Conservation (phyloP, 2,888 invertebrate genomes). For the Lingula anatina region DNA sequence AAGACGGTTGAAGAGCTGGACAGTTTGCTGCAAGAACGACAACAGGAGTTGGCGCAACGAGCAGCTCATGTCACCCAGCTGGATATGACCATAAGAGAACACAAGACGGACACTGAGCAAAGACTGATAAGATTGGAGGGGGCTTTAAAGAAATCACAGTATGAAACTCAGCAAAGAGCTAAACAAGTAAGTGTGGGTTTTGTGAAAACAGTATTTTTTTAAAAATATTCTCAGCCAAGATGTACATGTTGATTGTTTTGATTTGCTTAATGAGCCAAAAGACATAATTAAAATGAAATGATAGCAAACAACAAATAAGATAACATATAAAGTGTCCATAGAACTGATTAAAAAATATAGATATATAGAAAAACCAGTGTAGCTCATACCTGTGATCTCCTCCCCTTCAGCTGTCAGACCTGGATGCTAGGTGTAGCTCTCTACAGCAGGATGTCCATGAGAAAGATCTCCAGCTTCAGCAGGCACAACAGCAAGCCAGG, state of each 20-base stretch:
- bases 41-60: slow-evolving; percentile 31
- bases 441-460: slow-evolving; percentile 28
- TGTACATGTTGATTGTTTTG: too few relatives aligned
- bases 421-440: slow-evolving; percentile 29
- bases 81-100: slow-evolving; percentile 30
- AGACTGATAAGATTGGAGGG: slow-evolving; percentile 30
- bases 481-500: slow-evolving; percentile 22
- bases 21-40: slow-evolving; percentile 26
- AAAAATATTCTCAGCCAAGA: too few relatives aligned
- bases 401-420: slow-evolving; percentile 24
- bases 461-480: slow-evolving; percentile 24
- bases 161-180: slow-evolving; percentile 30
- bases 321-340: too few relatives aligned
- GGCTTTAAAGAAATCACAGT: slow-evolving; percentile 28
- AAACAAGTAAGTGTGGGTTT: slow-evolving; percentile 23
- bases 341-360: too few relatives aligned
- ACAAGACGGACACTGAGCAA: slow-evolving; percentile 30
- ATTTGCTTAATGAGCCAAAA: too few relatives aligned
- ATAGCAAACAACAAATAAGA: too few relatives aligned
- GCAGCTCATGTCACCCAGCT: slow-evolving; percentile 34
- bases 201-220: not conserved
- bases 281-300: too few relatives aligned
- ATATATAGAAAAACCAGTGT: too few relatives aligned
- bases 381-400: not conserved
- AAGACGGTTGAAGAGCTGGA: slow-evolving; percentile 21